A percentile compares a stretch with the other conserved stretches of the same genome.
Evolutionary conservation across 2,113 vertebrate species (phyloP).

Genomic region (Amblyornis subalaris): DNA sequence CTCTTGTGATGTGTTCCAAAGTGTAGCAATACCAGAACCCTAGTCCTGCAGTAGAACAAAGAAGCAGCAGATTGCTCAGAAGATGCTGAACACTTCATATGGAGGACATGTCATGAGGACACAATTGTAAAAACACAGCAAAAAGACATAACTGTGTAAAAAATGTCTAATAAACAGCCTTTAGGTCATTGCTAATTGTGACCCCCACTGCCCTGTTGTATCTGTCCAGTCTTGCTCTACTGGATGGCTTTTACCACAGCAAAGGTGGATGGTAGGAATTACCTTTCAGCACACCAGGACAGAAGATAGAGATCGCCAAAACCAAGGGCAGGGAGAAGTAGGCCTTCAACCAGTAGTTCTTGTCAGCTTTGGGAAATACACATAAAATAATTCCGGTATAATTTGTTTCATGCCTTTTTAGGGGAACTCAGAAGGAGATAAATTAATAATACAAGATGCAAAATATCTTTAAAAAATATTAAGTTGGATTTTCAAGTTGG

Average conservation of each 20-base stretch:
- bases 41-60: background rate
- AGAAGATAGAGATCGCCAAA: background rate
- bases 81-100: background rate
- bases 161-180: background rate
- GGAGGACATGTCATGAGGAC: background rate
- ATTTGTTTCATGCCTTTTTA: background rate
- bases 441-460: background rate
- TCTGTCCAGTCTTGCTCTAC: background rate
- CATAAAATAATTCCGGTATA: background rate
- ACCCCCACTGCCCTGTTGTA: background rate
- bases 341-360: background rate
- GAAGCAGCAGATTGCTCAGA: background rate
- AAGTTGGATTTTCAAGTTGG: background rate
- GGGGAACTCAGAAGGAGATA: background rate
- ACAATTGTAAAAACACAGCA: fast-evolving
- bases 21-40: background rate
- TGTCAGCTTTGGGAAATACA: background rate
- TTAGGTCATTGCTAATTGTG: background rate
- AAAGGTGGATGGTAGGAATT: background rate
- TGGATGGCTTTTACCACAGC: background rate
- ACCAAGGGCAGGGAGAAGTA: background rate
- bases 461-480: background rate
- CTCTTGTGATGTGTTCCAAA: background rate
- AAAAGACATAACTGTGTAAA: background rate
- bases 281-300: background rate